phyloP scores from a whole-genome alignment of 2,888 invertebrate species.

The Timema cristinae region DNA sequence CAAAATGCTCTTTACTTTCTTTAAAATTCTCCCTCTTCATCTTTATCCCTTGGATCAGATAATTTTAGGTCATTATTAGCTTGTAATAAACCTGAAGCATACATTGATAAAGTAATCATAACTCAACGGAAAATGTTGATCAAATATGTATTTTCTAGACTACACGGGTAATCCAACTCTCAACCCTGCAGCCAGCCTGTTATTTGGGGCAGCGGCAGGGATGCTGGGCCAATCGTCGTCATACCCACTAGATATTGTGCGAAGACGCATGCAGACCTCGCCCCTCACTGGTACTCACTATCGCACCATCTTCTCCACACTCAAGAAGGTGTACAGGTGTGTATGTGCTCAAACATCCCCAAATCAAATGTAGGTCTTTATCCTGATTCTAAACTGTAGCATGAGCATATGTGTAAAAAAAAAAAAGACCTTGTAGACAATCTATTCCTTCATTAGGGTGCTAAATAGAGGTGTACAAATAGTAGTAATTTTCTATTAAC shows the following conservation, averaged over 20 bases:
- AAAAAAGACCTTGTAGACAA: too few species aligned
- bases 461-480: too few species aligned
- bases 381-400: too few species aligned
- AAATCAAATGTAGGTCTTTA: too few species aligned
- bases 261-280: conserved; percentile 66
- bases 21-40: too few species aligned
- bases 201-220: conserved; percentile 88
- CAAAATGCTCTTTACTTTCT: too few species aligned
- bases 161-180: conserved; percentile 42
- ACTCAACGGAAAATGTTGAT: neutral
- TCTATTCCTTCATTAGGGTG: too few species aligned
- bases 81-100: neutral
- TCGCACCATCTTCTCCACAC: conserved; percentile 61
- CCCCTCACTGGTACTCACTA: conserved; percentile 55
- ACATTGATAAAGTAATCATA: conserved; percentile 2
- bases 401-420: too few species aligned
- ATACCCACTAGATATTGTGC: conserved; percentile 94
- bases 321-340: conserved; percentile 66
- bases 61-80: too few species aligned
- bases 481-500: too few species aligned
- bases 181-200: conserved; percentile 61
- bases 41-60: too few species aligned
- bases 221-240: conserved; percentile 91
- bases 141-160: conserved; percentile 39
- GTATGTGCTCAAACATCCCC: conserved; percentile 20